A percentile compares a stretch with the other conserved stretches of the same genome.
phyloP scores from a whole-genome alignment of 2,113 vertebrate genomes.

The Corythornis vintsioides region DNA sequence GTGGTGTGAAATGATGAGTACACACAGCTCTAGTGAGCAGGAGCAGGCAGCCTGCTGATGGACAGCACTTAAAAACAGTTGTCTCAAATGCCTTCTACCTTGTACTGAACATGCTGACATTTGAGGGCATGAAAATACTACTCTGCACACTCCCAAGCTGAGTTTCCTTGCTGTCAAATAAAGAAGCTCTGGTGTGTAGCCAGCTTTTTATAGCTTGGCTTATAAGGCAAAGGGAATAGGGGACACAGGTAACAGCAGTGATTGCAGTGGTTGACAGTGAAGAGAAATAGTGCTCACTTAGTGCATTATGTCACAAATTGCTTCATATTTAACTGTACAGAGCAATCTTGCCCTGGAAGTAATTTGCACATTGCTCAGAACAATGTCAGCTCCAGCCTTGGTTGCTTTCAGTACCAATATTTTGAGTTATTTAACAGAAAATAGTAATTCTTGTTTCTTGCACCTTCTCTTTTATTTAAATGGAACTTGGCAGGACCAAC shows the following conservation, averaged over 20 bases:
- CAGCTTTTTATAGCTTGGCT: background rate
- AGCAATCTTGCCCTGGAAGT: background rate
- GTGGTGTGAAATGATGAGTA: background rate
- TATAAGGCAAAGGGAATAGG: background rate
- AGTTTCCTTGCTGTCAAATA: background rate
- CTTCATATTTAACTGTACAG: background rate
- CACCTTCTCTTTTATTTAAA: background rate
- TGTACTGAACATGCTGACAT: background rate
- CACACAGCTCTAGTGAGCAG: background rate
- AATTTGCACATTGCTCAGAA: background rate
- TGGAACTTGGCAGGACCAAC: background rate
- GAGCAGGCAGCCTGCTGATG: background rate
- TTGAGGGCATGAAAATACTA: background rate
- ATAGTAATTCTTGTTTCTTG: background rate
- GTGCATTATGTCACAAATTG: background rate
- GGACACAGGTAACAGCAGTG: background rate
- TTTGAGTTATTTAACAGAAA: constrained; percentile 22
- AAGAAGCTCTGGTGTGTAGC: background rate
- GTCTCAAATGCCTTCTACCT: background rate
- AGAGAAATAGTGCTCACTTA: background rate
- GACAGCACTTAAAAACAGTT: background rate
- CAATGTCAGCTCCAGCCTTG: background rate
- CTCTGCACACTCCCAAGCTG: rapidly evolving
- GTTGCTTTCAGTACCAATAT: background rate
- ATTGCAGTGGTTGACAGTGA: background rate